Evolutionary conservation across 1,140 invertebrate genomes (phyloP).

Genomic region (Aphidius ervi): DNA sequence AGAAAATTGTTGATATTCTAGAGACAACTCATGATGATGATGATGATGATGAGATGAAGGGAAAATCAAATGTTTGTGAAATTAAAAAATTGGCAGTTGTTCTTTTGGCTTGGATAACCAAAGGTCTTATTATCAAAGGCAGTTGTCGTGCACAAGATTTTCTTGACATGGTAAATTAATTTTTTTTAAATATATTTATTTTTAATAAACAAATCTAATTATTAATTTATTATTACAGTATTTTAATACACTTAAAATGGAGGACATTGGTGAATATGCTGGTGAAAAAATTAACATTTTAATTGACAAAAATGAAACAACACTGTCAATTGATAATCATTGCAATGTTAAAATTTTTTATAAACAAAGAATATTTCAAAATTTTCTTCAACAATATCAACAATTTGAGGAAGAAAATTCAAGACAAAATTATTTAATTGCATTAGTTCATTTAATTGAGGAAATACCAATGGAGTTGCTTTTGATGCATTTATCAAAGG

Average conservation of each 20-base stretch:
- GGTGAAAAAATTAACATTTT: conserved; percentile 37
- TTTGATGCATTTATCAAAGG: conserved; percentile 60
- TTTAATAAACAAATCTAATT: conserved; percentile 5
- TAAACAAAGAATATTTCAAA: conserved; percentile 62
- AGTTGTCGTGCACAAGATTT: conserved; percentile 30
- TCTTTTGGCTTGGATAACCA: conserved; percentile 36
- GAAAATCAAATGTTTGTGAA: neutral
- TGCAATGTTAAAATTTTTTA: conserved; percentile 52
- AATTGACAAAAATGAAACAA: conserved; percentile 35
- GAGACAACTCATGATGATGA: conserved; percentile 19
- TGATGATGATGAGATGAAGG: neutral
- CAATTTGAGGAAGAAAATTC: conserved; percentile 43
- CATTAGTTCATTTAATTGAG: conserved; percentile 62
- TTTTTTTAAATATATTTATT: conserved; percentile 23
- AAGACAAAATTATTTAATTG: conserved; percentile 58
- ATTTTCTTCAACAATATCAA: conserved; percentile 50
- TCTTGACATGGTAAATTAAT: conserved; percentile 19
- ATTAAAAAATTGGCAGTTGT: conserved; percentile 18
- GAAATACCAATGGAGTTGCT: conserved; percentile 60
- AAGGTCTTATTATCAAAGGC: conserved; percentile 33
- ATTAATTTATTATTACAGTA: conserved; percentile 29
- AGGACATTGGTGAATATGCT: conserved; percentile 34
- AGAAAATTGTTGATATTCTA: conserved; percentile 29
- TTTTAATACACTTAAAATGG: conserved; percentile 35
- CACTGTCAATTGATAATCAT: conserved; percentile 39